Base-by-base conservation (phyloP, 2,888 invertebrate genomes). In the Amphipoea oculea region DNA sequence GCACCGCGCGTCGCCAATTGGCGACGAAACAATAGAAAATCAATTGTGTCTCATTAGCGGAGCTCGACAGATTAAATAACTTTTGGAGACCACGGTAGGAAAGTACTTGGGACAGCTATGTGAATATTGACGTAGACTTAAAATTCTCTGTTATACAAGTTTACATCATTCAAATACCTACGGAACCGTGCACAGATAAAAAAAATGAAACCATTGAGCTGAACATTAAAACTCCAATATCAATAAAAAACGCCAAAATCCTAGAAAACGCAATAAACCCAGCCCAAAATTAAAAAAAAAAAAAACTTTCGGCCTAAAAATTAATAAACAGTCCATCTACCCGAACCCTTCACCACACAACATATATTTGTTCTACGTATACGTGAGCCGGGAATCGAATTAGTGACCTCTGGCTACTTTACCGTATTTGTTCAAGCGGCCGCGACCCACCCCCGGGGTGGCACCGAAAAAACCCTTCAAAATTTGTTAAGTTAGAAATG, bases 361-460 rank as follows among this genome's bases (percentile, higher is more conserved):
- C 79, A 79, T 85, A 88, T 82, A 86, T 87, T 85, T 88, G 81
- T 78, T 72, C 84, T 79, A 88, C 74, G 76, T 82, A 90, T 81
- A 85, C 79, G 74, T 85, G 83, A 81, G 78, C 69, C 72, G 85
- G 83, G 90, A 91, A 91, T 92, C 89, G 89, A 92, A 92, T 92
- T 92, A 92, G 90, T 88, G 88, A 86, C 91, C 90, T 91, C 84
- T 84, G 90, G 89, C 90, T 89, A 91, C 90, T 91, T 91, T 87
- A 83, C 78, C 81, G 90, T 92, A 92, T 92, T 92, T 92, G 90
- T 91, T 89, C 83, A 90, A 90, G 86, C 85, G 78, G 78, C 88
- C 88, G 78, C 91, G 85, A 71, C 84, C 90, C 90, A 81, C 75
- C 84, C 87, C 81, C 63, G 42, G 36, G 86, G 80, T 65, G 79